Percentiles rank a stretch among this genome's conserved stretches.
Evolutionary conservation across 35 echinoderm and acorn worm genomes (phyloP).

Genomic region (Chiridota heheva): DNA sequence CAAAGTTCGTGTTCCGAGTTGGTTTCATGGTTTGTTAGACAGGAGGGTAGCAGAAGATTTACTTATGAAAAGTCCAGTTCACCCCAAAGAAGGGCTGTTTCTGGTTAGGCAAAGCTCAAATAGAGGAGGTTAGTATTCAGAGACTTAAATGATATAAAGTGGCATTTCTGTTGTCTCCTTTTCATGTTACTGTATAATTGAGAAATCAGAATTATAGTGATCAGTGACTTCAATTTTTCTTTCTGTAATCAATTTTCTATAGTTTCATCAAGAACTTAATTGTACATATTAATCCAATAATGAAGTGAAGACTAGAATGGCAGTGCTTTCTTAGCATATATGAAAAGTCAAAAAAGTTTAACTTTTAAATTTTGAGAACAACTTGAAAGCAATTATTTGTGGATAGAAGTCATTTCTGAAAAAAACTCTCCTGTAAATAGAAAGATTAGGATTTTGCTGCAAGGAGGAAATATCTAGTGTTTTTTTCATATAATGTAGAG

Average conservation of each 20-base stretch:
- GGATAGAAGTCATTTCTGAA: too few species aligned
- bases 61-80: conserved; percentile 62
- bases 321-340: not conserved
- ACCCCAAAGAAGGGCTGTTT: conserved; percentile 71
- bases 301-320: not conserved
- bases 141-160: not conserved
- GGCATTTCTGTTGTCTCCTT: not conserved
- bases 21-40: conserved; percentile 90
- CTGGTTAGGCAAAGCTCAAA: conserved; percentile 93
- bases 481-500: too few species aligned
- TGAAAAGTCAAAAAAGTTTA: too few species aligned
- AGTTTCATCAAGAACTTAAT: not conserved
- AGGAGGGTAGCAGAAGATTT: conserved; percentile 85
- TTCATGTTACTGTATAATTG: not conserved
- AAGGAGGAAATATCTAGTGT: too few species aligned
- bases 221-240: not conserved
- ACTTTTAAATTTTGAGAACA: too few species aligned
- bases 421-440: too few species aligned
- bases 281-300: not conserved
- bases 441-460: too few species aligned
- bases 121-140: conserved; percentile 70
- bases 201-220: not conserved
- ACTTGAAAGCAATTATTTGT: too few species aligned
- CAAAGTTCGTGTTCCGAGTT: conserved; percentile 65
- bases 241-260: not conserved